Base-by-base conservation (phyloP, 2,797 vertebrate species). In the Synanceia verrucosa region DNA sequence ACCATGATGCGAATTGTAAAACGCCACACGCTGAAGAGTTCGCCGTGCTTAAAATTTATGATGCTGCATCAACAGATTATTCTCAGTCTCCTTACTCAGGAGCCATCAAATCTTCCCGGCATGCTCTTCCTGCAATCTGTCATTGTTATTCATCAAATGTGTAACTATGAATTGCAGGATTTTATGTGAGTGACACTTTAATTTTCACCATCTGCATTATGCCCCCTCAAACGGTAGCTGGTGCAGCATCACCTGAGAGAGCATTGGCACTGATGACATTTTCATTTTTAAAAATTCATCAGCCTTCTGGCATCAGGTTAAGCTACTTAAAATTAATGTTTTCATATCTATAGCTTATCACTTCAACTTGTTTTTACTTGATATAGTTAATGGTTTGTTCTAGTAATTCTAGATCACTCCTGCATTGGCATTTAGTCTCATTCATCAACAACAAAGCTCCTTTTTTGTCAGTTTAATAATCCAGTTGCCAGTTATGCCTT, bases 111-210 rank as follows among this genome's bases (percentile, higher is more conserved):
- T 77, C 60, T 46, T 60, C 61, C n/a, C 18, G 5, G 61, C 51
- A 12, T 31, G 41, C 52, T 73, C 68, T 43, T 46, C 53, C 74
- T 53, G 79, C 76, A 77, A 82, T 86, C 73, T 82, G 65, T 81
- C 79, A 85, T 83, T 84, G 83, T 79, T 90, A 81, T 91, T 89
- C 86, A 81, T 79, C 78, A 88, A 90, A 85, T 83, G 65, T 76
- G 78, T 81, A 79, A 70, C 29, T 86, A 70, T 79, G 65, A 80
- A 77, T 79, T 36, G 68, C 9, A 23, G 36, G 64, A 61, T 78
- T 76, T 85, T 90, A 90, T 79, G 65, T 91, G 88, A 92, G 81
- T 92, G 91, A 90, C 88, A 89, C 85, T 92, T 93, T 91, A 82
- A 92, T 91, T 92, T 92, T 89, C 79, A 39, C 60, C 47, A 50